Evolutionary conservation across 2,113 vertebrate genomes (phyloP).

Genomic region (Arvicanthis niloticus): DNA sequence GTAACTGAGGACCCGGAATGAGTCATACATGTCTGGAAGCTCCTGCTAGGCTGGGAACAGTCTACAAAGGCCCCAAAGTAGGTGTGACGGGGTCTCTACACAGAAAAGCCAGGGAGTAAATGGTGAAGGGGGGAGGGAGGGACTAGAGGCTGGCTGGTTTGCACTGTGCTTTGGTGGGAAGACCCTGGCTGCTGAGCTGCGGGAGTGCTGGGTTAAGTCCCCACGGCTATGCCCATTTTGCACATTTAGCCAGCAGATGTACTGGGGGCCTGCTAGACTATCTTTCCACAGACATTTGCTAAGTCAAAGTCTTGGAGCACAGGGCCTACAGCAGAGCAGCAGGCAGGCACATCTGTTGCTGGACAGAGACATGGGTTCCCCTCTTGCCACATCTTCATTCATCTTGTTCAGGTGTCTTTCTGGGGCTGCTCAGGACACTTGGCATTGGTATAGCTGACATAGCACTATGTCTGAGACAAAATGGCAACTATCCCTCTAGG

Average conservation of each 20-base stretch:
- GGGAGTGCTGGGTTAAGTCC: not conserved
- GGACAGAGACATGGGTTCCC: not conserved
- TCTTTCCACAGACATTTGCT: not conserved
- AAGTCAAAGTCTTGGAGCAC: not conserved
- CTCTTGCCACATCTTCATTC: not conserved
- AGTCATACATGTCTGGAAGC: accelerated
- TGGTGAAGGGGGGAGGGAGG: no score
- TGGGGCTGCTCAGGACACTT: not conserved
- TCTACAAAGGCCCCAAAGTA: not conserved
- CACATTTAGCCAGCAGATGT: not conserved
- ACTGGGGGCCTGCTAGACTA: not conserved
- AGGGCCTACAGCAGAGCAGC: not conserved
- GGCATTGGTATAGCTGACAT: not conserved
- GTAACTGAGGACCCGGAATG: not conserved
- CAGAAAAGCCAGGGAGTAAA: not conserved
- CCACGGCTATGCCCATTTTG: not conserved
- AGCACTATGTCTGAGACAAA: not conserved
- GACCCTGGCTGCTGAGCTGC: not conserved
- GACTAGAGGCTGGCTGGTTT: not conserved
- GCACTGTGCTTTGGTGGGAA: not conserved
- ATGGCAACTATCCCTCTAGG: not conserved
- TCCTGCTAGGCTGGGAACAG: not conserved
- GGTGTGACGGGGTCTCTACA: not conserved
- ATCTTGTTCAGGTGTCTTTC: not conserved
- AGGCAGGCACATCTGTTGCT: not conserved